Conservation (phyloP, 2,797 vertebrate genomes). For the Thripadectes ignobilis region DNA sequence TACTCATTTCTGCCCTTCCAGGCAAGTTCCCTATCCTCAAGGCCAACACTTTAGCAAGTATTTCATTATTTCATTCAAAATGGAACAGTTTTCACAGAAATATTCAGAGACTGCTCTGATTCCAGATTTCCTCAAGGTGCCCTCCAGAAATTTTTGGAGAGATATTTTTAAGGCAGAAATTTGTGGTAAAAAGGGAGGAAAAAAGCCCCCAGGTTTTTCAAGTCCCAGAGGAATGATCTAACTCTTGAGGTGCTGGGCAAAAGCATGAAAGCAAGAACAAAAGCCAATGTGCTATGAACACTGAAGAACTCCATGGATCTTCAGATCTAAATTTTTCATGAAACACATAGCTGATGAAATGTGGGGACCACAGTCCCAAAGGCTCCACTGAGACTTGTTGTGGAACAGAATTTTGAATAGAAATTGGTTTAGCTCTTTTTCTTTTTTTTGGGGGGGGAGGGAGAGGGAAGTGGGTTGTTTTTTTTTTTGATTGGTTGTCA, state of each 20-base stretch:
- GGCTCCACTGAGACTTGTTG: neutral
- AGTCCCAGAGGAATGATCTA: neutral
- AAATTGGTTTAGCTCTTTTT: neutral
- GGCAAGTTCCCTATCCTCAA: constrained; percentile 7
- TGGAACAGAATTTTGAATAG: neutral
- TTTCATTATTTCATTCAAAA: constrained; percentile 34
- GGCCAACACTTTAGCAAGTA: neutral
- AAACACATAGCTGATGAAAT: neutral
- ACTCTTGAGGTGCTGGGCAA: neutral
- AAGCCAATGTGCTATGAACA: neutral
- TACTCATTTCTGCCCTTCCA: neutral
- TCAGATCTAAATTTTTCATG: neutral
- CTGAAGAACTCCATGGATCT: neutral
- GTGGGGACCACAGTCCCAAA: neutral
- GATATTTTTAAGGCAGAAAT: neutral
- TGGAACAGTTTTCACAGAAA: neutral
- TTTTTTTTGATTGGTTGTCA: neutral
- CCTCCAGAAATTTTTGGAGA: neutral
- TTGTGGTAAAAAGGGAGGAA: neutral
- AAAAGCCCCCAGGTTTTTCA: neutral
- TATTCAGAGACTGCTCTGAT: neutral
- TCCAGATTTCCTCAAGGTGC: neutral
- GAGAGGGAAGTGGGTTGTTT: fast-evolving
- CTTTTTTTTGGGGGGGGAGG: too few relatives aligned
- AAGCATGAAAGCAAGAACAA: neutral